Evolutionary conservation across 1,140 invertebrate genomes (phyloP).

Genomic region (Mamestra configurata): DNA sequence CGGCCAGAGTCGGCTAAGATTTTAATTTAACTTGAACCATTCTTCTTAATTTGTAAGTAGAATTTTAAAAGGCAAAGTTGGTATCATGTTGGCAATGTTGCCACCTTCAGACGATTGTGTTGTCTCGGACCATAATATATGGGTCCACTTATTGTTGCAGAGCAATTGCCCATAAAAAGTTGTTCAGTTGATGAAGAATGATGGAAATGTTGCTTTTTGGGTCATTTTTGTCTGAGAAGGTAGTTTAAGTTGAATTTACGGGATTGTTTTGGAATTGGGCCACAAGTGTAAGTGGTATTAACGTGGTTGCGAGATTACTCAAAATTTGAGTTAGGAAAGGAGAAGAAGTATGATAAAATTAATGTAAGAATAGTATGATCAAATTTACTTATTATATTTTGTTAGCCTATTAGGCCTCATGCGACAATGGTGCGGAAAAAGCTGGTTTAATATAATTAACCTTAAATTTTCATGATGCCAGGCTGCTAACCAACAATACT

Average conservation of each 20-base stretch:
- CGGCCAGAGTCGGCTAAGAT: conserved; percentile 63
- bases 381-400: no score
- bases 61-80: conserved; percentile 68
- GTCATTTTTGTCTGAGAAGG: conserved; percentile 5
- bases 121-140: conserved; percentile 32
- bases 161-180: conserved; percentile 29
- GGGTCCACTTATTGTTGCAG: conserved; percentile 10
- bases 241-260: conserved; percentile 20
- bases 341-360: no score
- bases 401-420: no score
- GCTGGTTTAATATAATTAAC: no score
- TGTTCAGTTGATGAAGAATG: conserved; percentile 3
- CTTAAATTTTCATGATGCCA: no score
- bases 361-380: no score
- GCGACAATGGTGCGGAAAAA: no score
- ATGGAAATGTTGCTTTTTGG: neutral
- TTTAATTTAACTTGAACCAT: conserved; percentile 83
- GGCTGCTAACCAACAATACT: no score
- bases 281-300: neutral
- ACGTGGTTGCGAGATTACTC: neutral
- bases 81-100: conserved; percentile 4
- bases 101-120: conserved; percentile 27
- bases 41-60: conserved; percentile 80
- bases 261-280: neutral
- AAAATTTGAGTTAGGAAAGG: no score